Evolutionary conservation across 2,113 vertebrate species (phyloP), one percentile per base, ranked within the genome.

Genomic region (Melanocharis versteri): DNA sequence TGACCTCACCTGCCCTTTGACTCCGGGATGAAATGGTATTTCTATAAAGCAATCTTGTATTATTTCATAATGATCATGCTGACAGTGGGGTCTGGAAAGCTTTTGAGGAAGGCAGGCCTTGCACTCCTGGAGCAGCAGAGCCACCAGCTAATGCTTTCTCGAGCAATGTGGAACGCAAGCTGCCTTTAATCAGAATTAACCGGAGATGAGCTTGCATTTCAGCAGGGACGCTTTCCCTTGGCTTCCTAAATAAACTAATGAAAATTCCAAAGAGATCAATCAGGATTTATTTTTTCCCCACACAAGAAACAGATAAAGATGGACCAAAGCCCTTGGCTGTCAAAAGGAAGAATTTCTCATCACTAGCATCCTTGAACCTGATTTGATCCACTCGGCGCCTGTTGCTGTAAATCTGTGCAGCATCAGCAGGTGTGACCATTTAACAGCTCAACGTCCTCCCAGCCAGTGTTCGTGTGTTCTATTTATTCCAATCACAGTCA

Each of bases 271-370:
- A 89, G 75, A 73, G n/a, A 58, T 84, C 37, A 72, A 48, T 91
- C 75, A 64, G 89, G 93, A 89, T 86, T 94, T 84, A 88, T 21
- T 42, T 84, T 27, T 8, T 3, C 17, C 35, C 26, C 12, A 3
- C 21, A 19, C 9, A 77, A 90, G 65, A 97, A 96, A 90, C 2
- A 83, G 61, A 77, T 6, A n/a, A 66, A 88, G 90, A 96, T 90
- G 60, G 51, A 70, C 69, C 69, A 87, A 86, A 98, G 97, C 95
- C 94, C 98, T 98, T 98, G 96, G 90, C 85, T 97, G 94, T 97
- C 97, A 96, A 97, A 97, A 98, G 96, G 95, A 98, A 98, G 95
- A 97, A 98, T 99, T 98, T 98, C 97, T 99, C 97, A 98, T 98
- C 98, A 97, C 91, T 71, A 90, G 94, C 98, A 97, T 98, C 98